Evolutionary conservation across 1,140 invertebrate species (phyloP).

Genomic region (Calycopis cecrops): DNA sequence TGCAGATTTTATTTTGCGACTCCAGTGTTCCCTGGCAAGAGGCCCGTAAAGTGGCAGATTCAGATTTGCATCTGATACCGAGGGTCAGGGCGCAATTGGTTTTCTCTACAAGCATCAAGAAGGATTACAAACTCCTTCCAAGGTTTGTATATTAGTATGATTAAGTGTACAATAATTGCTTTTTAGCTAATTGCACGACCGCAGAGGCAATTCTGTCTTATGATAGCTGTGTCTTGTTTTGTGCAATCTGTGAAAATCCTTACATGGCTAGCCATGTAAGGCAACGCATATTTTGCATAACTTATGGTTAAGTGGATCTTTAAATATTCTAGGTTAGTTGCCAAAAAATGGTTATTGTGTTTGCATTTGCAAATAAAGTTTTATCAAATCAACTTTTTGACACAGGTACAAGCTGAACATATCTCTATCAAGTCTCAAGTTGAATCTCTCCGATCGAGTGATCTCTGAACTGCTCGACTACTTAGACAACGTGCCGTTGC

Average conservation of each 20-base stretch:
- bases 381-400: constrained; percentile 24
- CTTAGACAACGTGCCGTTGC: constrained; percentile 79
- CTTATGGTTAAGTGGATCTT: too few relatives aligned
- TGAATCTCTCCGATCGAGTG: constrained; percentile 87
- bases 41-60: constrained; percentile 81
- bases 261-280: too few relatives aligned
- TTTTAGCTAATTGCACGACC: too few relatives aligned
- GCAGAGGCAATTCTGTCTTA: too few relatives aligned
- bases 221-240: neutral
- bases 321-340: too few relatives aligned
- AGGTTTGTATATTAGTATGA: constrained; percentile 68
- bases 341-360: too few relatives aligned
- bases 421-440: constrained; percentile 81
- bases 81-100: constrained; percentile 82
- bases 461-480: constrained; percentile 82
- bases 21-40: constrained; percentile 86
- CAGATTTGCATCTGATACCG: constrained; percentile 85
- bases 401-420: constrained; percentile 87
- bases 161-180: too few relatives aligned
- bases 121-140: constrained; percentile 84
- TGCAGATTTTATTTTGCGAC: constrained; percentile 76
- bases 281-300: too few relatives aligned
- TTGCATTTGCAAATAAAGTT: too few relatives aligned
- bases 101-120: constrained; percentile 85
- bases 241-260: too few relatives aligned